Evolutionary conservation across 2,888 invertebrate species (phyloP).

Genomic region (Heterodera filipjevi): DNA sequence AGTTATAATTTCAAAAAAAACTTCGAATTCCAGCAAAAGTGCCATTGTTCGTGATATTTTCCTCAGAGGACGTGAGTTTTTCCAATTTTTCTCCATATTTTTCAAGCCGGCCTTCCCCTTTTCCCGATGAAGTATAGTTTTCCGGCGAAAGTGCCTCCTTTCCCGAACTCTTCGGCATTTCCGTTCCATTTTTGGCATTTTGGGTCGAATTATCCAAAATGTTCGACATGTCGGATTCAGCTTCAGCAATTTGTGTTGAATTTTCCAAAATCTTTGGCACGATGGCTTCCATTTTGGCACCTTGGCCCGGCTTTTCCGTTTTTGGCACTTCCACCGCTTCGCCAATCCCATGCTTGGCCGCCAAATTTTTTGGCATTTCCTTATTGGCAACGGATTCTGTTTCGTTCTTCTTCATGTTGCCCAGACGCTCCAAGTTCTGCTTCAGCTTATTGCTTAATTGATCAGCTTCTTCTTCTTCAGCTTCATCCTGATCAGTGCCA

Average conservation of each 20-base stretch:
- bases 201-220: neutral
- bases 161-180: neutral
- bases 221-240: neutral
- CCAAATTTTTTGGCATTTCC: neutral
- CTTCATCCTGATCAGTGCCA: neutral
- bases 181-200: neutral
- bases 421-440: constrained; percentile 7
- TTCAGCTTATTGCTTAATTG: neutral
- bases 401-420: no score
- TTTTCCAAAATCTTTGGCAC: neutral
- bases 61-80: neutral
- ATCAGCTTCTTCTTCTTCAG: neutral
- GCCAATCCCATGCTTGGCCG: neutral
- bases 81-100: constrained; percentile 17
- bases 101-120: neutral
- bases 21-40: neutral
- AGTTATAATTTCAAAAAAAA: neutral
- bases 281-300: neutral
- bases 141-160: neutral
- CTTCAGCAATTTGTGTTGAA: neutral
- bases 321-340: neutral
- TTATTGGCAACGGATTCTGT: neutral
- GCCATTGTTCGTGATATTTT: neutral
- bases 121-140: neutral
- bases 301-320: neutral